Conservation (phyloP, 2,113 vertebrate genomes). For the Junco hyemalis region DNA sequence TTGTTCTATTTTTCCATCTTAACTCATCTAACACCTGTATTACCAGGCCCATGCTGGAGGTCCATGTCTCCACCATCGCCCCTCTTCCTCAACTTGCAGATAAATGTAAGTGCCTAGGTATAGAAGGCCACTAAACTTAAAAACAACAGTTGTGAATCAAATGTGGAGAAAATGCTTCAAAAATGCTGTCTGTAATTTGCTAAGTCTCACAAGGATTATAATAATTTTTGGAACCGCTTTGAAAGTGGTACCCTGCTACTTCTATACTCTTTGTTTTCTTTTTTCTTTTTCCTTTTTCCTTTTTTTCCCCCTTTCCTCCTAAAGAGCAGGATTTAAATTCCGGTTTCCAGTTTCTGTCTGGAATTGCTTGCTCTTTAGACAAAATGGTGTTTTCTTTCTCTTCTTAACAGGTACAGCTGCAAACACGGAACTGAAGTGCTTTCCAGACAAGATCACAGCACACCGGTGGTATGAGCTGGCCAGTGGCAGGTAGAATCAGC, state of each 20-base stretch:
- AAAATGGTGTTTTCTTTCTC: neutral
- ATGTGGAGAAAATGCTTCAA: neutral
- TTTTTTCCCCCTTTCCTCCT: neutral
- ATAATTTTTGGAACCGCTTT: neutral
- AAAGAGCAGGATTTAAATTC: neutral
- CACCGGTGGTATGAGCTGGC: neutral
- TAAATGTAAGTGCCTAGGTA: neutral
- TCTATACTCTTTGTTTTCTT: neutral
- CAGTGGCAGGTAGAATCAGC: neutral
- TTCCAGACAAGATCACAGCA: neutral
- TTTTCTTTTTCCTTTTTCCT: too few relatives aligned
- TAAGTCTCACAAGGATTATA: neutral
- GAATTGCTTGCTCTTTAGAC: neutral
- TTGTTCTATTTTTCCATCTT: neutral
- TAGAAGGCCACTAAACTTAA: neutral
- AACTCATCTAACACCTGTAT: neutral
- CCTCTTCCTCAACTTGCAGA: neutral
- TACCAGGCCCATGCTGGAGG: neutral
- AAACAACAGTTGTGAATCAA: neutral
- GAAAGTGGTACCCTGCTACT: neutral
- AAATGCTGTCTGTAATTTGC: neutral
- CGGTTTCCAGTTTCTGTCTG: neutral
- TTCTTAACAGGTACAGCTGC: neutral
- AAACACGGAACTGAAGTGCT: neutral
- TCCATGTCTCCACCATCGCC: neutral